Evolutionary conservation across 1,140 invertebrate genomes (phyloP).

Genomic region (Arion vulgaris): DNA sequence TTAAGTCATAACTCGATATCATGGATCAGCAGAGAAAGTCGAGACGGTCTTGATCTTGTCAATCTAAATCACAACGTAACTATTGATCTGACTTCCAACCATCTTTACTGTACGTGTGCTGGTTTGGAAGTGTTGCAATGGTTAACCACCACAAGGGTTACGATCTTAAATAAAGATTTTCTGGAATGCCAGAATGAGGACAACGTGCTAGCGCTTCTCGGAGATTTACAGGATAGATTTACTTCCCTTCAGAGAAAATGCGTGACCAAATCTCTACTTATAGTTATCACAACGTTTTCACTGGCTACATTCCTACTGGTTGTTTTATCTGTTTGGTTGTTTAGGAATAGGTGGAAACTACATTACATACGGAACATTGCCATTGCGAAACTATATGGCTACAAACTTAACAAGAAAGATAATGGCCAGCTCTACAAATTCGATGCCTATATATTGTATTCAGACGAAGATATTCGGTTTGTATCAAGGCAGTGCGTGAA

Average conservation of each 20-base stretch:
- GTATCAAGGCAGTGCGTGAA: slow-evolving; percentile 33
- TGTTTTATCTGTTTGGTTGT: neutral
- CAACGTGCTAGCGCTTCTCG: neutral
- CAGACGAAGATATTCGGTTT: slow-evolving; percentile 36
- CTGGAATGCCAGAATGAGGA: neutral
- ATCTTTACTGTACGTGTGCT: neutral
- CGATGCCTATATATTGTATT: slow-evolving; percentile 46
- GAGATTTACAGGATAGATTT: neutral
- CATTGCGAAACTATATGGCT: neutral
- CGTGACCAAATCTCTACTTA: neutral
- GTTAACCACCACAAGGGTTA: neutral
- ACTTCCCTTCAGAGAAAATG: neutral
- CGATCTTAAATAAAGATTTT: neutral
- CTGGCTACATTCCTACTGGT: neutral
- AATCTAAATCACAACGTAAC: neutral
- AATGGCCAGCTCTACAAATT: too few species aligned
- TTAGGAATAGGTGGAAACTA: neutral
- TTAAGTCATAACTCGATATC: neutral
- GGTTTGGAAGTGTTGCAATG: neutral
- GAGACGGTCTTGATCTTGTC: neutral
- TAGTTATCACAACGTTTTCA: neutral
- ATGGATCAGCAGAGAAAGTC: neutral
- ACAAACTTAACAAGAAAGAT: neutral
- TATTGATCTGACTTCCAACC: neutral
- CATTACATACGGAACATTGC: neutral